Evolutionary conservation across 2,113 vertebrate genomes (phyloP).

Genomic region (Pygoscelis adeliae): DNA sequence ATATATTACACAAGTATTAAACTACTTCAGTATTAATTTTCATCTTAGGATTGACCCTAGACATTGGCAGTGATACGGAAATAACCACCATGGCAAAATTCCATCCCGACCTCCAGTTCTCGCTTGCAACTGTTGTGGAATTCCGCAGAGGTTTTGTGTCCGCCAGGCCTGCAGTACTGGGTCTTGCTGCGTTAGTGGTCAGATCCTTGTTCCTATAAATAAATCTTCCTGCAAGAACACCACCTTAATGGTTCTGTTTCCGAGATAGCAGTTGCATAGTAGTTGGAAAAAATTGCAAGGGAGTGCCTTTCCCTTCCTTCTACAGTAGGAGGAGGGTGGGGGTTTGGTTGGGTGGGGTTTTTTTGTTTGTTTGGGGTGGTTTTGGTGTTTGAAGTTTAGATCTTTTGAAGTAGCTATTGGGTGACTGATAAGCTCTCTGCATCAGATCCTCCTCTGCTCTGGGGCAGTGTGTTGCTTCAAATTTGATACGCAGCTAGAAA

Average conservation of each 20-base stretch:
- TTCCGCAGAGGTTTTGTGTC: neutral
- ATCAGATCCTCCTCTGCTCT: neutral
- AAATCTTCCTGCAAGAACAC: neutral
- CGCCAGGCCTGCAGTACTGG: neutral
- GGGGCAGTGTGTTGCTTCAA: neutral
- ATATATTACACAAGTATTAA: neutral
- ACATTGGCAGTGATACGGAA: neutral
- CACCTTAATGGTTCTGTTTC: neutral
- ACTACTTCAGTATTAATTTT: neutral
- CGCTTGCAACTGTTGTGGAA: neutral
- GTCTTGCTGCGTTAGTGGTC: neutral
- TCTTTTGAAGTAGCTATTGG: neutral
- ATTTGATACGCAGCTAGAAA: neutral
- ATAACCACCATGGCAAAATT: neutral
- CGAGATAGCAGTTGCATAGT: neutral
- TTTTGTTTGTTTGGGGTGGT: neutral
- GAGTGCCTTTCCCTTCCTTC: neutral
- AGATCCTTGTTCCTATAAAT: neutral
- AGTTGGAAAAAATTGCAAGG: neutral
- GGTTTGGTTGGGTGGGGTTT: neutral
- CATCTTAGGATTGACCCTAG: neutral
- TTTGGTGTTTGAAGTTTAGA: neutral
- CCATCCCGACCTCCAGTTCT: neutral
- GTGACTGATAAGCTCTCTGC: neutral
- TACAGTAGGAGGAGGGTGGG: too few species aligned